These are phyloP conservation scores for Stigmatopora nigra DNA, from an alignment of 2,113 vertebrate species.

Conservation along the genomic window DNA sequence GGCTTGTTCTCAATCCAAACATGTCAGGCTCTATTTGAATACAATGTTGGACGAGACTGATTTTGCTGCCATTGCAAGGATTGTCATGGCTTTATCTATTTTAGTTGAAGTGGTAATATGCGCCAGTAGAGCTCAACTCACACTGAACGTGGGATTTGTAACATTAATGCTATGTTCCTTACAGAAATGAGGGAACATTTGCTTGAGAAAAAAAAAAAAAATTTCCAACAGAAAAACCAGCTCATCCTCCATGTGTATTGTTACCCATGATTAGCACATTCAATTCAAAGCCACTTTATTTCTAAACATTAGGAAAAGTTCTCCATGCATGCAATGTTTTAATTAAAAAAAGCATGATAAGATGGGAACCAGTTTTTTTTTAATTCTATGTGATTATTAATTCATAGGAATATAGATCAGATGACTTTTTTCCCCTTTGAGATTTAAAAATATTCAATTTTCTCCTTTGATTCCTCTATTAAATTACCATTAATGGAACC, in stretches of 20 bases:
- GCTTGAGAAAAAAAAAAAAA: neutral
- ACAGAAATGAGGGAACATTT: neutral
- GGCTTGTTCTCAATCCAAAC: neutral
- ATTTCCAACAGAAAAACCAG: neutral
- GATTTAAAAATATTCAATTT: slow-evolving; percentile 35
- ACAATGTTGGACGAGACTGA: too few relatives aligned
- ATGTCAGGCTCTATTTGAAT: neutral
- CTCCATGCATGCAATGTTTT: neutral
- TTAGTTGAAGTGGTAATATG: too few relatives aligned
- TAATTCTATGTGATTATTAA: slow-evolving; percentile 18
- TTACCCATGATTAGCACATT: neutral
- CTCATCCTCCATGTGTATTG: neutral
- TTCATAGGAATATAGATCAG: slow-evolving; percentile 36
- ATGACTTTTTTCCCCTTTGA: slow-evolving; percentile 24
- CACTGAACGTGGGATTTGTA: too few relatives aligned
- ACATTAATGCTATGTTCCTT: neutral
- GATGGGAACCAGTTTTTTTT: slow-evolving; percentile 11
- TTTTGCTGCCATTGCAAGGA: too few relatives aligned
- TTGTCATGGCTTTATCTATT: too few relatives aligned
- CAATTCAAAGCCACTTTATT: neutral
- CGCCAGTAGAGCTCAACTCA: too few relatives aligned
- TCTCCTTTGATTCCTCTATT: slow-evolving; percentile 32
- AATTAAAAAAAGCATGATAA: neutral
- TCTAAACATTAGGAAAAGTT: neutral
- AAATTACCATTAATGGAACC: slow-evolving; percentile 41